phyloP scores from a whole-genome alignment of 2,888 invertebrate species.

The Allophyes oxyacanthae region DNA sequence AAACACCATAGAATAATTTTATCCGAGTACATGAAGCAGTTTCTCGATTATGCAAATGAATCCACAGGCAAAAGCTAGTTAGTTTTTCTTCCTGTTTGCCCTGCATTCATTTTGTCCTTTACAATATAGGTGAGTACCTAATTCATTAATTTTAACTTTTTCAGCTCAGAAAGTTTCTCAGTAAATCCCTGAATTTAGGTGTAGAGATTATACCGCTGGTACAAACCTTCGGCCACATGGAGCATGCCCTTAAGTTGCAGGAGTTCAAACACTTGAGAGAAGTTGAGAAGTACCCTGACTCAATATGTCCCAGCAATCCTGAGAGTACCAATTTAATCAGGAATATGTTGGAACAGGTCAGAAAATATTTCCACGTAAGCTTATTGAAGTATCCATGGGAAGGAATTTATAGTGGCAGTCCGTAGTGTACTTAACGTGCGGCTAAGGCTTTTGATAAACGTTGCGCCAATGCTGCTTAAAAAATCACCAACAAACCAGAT shows the following conservation, averaged over 20 bases:
- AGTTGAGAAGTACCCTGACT: constrained; percentile 88
- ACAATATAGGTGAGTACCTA: too few relatives aligned
- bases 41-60: too few relatives aligned
- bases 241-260: constrained; percentile 93
- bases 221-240: constrained; percentile 96
- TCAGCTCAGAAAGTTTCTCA: constrained; percentile 71
- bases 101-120: too few relatives aligned
- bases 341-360: constrained; percentile 93
- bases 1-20: too few relatives aligned
- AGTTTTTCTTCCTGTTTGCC: too few relatives aligned
- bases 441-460: too few relatives aligned
- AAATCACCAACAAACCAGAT: too few relatives aligned
- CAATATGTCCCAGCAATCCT: constrained; percentile 92
- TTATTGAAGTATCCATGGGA: background rate
- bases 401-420: background rate
- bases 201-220: constrained; percentile 94
- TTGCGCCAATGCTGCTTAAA: too few relatives aligned
- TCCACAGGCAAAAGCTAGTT: too few relatives aligned
- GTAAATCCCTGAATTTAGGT: constrained; percentile 85
- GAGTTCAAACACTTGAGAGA: constrained; percentile 92
- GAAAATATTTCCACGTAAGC: background rate
- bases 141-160: constrained; percentile 39
- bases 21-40: too few relatives aligned
- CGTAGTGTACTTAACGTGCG: too few relatives aligned
- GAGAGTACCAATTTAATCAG: constrained; percentile 89